Conservation (phyloP, 2,888 invertebrate species). For the Nephrotoma appendiculata region DNA sequence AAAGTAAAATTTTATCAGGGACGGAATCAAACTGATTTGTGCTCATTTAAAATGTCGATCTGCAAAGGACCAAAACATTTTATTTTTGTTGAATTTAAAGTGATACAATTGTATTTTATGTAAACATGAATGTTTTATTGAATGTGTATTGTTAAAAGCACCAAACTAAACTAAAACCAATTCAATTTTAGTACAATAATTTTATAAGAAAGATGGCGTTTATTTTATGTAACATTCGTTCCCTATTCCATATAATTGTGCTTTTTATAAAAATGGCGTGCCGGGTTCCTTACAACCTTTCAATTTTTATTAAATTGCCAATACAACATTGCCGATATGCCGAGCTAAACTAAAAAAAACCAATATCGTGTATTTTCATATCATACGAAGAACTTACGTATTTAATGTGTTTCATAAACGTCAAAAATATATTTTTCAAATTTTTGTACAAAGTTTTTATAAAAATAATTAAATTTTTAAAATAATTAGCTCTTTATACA, state of each 20-base stretch:
- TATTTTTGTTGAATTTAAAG: neutral
- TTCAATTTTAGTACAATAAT: neutral
- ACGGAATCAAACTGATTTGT: no score
- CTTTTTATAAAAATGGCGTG: neutral
- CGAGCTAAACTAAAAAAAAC: neutral
- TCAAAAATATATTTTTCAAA: neutral
- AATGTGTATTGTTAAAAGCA: neutral
- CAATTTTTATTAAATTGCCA: neutral
- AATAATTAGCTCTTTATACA: neutral
- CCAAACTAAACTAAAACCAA: neutral
- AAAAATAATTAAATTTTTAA: neutral
- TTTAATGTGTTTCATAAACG: neutral
- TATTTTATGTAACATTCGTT: neutral
- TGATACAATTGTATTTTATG: neutral
- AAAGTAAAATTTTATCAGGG: constrained; percentile 2
- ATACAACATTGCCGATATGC: neutral
- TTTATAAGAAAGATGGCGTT: neutral
- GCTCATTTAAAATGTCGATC: neutral
- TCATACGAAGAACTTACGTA: neutral
- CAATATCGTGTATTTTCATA: neutral
- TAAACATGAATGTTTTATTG: neutral
- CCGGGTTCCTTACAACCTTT: neutral
- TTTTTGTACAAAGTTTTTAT: neutral
- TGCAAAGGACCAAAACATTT: neutral
- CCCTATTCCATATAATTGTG: neutral